Conservation (phyloP, 2,888 invertebrate species). For the Acanthopleura granulata region DNA sequence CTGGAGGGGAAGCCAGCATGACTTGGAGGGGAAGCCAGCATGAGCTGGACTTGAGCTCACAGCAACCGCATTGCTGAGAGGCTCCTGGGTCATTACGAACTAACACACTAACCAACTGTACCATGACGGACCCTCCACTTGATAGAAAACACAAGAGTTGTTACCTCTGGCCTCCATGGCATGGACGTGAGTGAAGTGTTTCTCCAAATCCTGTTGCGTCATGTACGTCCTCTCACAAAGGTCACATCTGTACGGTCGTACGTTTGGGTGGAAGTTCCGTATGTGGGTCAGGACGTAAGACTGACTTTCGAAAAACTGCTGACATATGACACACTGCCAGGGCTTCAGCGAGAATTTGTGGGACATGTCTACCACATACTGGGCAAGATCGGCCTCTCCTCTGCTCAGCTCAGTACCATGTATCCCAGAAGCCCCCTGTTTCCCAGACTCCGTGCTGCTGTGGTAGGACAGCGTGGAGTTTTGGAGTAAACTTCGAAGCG, state of each 20-base stretch:
- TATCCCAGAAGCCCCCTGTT: no score
- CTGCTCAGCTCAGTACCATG: not conserved
- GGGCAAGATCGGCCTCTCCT: not conserved
- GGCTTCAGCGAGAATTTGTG: not conserved
- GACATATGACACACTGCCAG: slow-evolving; percentile 2
- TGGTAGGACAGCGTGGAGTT: not conserved
- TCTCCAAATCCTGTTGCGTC: not conserved
- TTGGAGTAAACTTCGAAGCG: not conserved
- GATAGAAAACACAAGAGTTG: no score
- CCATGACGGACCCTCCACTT: no score
- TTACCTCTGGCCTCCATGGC: not conserved
- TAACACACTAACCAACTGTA: no score
- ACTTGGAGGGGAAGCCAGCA: no score
- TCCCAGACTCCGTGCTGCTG: not conserved
- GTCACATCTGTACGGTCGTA: not conserved
- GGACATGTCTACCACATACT: not conserved
- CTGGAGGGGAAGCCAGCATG: no score
- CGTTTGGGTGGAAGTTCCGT: not conserved
- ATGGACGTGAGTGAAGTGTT: not conserved
- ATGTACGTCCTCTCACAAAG: not conserved
- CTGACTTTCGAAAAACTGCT: not conserved
- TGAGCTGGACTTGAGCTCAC: no score
- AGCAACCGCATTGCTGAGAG: no score
- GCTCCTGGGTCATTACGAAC: no score
- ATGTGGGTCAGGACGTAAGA: not conserved